These are phyloP conservation scores for Nipponacmea schrenckii DNA, from an alignment of 2,888 invertebrate genomes.

Conservation along the genomic window DNA sequence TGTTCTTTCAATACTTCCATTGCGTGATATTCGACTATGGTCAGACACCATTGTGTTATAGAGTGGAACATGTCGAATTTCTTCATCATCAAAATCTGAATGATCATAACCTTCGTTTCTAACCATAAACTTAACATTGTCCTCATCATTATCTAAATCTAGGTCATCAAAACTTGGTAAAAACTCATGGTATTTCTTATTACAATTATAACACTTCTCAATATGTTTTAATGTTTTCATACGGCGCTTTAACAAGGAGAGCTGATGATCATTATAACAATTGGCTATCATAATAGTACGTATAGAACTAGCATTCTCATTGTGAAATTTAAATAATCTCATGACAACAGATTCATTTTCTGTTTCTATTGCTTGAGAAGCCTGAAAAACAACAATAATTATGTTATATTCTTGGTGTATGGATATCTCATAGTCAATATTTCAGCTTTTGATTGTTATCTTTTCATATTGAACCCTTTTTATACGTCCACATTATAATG, in stretches of 20 bases:
- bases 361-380: conserved; percentile 82
- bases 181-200: background rate
- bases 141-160: background rate
- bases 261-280: conserved; percentile 67
- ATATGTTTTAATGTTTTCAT: background rate
- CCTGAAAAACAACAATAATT: conserved; percentile 65
- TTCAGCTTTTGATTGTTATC: no score
- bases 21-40: conserved; percentile 29
- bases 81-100: background rate
- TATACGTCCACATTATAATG: no score
- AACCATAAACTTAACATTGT: background rate
- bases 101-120: background rate
- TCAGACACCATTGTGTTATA: background rate
- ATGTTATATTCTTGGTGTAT: no score
- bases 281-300: conserved; percentile 82
- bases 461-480: no score
- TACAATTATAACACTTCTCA: background rate
- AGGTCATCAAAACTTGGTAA: background rate
- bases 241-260: background rate
- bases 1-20: conserved; percentile 40
- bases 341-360: conserved; percentile 79
- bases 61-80: background rate
- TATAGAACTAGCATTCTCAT: conserved; percentile 81
- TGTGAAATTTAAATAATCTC: conserved; percentile 74
- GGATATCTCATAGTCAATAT: no score